Evolutionary conservation across 2,888 invertebrate genomes (phyloP).

Genomic region (Lycophotia porphyrea): DNA sequence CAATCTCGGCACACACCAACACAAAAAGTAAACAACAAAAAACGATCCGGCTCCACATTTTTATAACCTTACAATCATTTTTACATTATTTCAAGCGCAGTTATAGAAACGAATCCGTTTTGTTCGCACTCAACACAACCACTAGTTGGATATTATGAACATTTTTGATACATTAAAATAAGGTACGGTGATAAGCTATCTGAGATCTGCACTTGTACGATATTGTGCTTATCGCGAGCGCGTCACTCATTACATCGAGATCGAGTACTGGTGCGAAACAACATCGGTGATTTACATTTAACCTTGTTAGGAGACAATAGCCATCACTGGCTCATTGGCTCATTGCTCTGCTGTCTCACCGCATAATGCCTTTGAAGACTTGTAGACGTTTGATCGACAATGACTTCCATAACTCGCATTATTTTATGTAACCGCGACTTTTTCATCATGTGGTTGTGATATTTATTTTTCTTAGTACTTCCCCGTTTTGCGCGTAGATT

Average conservation of each 20-base stretch:
- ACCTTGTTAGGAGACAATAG: slow-evolving; percentile 67
- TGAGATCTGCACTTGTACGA: slow-evolving; percentile 78
- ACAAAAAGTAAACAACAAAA: slow-evolving; percentile 72
- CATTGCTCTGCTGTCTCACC: slow-evolving; percentile 4
- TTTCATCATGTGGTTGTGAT: slow-evolving; percentile 37
- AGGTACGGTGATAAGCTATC: slow-evolving; percentile 82
- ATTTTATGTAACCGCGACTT: slow-evolving; percentile 15
- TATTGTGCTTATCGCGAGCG: slow-evolving; percentile 73
- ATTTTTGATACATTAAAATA: slow-evolving; percentile 75
- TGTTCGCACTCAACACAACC: slow-evolving; percentile 53
- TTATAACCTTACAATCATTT: slow-evolving; percentile 59
- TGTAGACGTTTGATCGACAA: slow-evolving; percentile 36
- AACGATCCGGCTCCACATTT: slow-evolving; percentile 75
- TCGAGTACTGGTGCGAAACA: slow-evolving; percentile 63
- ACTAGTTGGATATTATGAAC: slow-evolving; percentile 60
- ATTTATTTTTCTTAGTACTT: slow-evolving; percentile 28
- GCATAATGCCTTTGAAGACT: slow-evolving; percentile 12
- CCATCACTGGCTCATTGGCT: slow-evolving; percentile 21
- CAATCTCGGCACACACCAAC: slow-evolving; percentile 71
- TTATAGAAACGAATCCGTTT: slow-evolving; percentile 30
- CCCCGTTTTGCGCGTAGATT: neutral
- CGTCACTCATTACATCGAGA: slow-evolving; percentile 73
- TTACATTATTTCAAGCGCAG: slow-evolving; percentile 56
- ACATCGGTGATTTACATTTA: slow-evolving; percentile 70
- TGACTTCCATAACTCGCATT: neutral